Conservation (phyloP, 2,797 vertebrate species). For the Clarias fuscus region DNA sequence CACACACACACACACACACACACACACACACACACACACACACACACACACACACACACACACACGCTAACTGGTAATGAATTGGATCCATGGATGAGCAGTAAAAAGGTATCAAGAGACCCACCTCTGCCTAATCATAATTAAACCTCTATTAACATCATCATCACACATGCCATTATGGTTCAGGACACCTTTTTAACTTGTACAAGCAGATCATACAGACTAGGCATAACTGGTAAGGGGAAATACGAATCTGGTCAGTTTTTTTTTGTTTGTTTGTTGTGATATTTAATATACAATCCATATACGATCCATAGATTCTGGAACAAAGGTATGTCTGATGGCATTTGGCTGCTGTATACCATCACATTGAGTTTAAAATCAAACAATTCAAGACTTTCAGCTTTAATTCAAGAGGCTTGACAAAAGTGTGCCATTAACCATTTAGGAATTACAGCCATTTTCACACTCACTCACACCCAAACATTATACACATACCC, state of each 20-base stretch:
- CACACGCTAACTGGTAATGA: background rate
- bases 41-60: slow-evolving; percentile 20
- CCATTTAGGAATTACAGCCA: no score
- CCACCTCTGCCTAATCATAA: slow-evolving; percentile 8
- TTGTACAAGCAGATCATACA: background rate
- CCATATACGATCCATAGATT: no score
- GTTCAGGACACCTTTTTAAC: background rate
- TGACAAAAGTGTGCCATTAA: no score
- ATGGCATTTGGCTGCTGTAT: no score
- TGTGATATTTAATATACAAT: background rate
- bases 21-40: background rate
- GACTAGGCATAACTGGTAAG: background rate
- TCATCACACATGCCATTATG: slow-evolving; percentile 11
- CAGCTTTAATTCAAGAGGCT: no score
- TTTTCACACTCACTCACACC: no score
- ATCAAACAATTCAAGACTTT: no score
- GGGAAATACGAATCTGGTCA: background rate
- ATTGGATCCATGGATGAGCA: slow-evolving; percentile 30
- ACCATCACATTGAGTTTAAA: no score
- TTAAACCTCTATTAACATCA: slow-evolving; percentile 27
- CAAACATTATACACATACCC: no score
- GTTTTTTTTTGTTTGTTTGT: background rate
- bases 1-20: slow-evolving; percentile 12
- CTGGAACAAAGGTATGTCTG: no score
- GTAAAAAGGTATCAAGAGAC: slow-evolving; percentile 45